Base-by-base conservation (phyloP, 2,113 vertebrate genomes). In the Oxyruncus cristatus region DNA sequence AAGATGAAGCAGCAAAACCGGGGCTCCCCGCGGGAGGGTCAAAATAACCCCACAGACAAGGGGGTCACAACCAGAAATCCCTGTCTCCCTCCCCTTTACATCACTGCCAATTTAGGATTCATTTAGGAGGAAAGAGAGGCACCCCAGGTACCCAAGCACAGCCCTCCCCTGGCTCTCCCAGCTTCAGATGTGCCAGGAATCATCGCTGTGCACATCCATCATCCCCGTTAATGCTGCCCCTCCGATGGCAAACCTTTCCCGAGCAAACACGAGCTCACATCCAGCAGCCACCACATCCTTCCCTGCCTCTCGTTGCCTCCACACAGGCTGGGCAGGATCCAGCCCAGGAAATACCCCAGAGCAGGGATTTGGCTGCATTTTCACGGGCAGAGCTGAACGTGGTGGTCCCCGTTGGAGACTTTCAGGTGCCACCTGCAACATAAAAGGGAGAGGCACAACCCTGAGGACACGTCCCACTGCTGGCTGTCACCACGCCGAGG, bases 381-480 rank as follows among this genome's bases (percentile, higher is more conserved):
- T 7, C 44, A 4, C 0, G 0, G 59, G 27, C 11, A 12, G 53
- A 53, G 39, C 68, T 9, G 50, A 26, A 4, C 2, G 0, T 7
- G 14, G 5, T n/a, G 14, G 5, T n/a, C 68, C 53, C 62, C 32
- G 2, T 4, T 0, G 0, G 52, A 70, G 33, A 50, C 26, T 23
- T 46, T 35, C 2, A 35, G 30, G 7, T 30, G 14, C 18, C 39
- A 55, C 52, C 35, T 77, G 26, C 17, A 21, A 26, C 0, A 0
- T 15, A 6, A 32, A 32, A 49, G 17, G 11, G 61, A 66, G 17
- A 21, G 16, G 30, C 9, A 6, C 21, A 22, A 1, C 33, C 0
- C 33, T 0, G 35, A 63, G 65, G 44, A 4, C 8, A 3, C 27
- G 2, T 15, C 28, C 75, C n/a, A 1, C 47, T 0, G 24, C 63